Evolutionary conservation across 1,140 invertebrate genomes (phyloP).

Genomic region (Microplitis demolitor): DNA sequence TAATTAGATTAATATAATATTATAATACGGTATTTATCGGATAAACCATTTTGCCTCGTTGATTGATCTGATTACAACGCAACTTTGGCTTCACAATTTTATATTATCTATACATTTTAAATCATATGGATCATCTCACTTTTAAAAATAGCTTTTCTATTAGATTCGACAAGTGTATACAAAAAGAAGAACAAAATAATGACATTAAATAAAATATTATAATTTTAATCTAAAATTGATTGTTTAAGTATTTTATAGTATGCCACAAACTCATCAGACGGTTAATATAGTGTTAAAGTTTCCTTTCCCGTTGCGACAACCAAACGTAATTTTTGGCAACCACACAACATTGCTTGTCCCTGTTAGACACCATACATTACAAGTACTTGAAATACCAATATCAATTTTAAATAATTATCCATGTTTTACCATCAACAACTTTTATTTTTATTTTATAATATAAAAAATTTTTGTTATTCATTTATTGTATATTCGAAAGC

Average conservation of each 20-base stretch:
- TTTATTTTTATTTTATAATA: not conserved
- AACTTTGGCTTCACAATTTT: conserved; percentile 36
- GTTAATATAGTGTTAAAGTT: not conserved
- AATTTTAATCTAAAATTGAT: not conserved
- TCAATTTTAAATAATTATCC: not conserved
- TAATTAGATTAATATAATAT: conserved; percentile 44
- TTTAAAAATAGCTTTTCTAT: not conserved
- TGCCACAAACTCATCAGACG: not conserved
- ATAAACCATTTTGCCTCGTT: conserved; percentile 41
- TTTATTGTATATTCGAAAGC: not conserved
- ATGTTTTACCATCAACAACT: not conserved
- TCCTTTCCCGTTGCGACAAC: not conserved
- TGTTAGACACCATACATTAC: conserved; percentile 39
- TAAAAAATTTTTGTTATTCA: not conserved
- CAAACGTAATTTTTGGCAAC: conserved; percentile 48
- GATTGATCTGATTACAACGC: conserved; percentile 51
- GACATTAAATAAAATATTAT: not conserved
- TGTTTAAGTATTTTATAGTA: not conserved
- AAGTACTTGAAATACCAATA: not conserved
- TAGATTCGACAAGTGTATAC: not conserved
- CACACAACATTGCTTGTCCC: conserved; percentile 41
- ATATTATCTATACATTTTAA: conserved; percentile 8
- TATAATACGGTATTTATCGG: conserved; percentile 49
- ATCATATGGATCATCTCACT: not conserved
- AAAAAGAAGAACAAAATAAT: not conserved